These are phyloP conservation scores for Catharus bicknelli DNA, from an alignment of 2,113 vertebrate genomes.

Conservation along the genomic window DNA sequence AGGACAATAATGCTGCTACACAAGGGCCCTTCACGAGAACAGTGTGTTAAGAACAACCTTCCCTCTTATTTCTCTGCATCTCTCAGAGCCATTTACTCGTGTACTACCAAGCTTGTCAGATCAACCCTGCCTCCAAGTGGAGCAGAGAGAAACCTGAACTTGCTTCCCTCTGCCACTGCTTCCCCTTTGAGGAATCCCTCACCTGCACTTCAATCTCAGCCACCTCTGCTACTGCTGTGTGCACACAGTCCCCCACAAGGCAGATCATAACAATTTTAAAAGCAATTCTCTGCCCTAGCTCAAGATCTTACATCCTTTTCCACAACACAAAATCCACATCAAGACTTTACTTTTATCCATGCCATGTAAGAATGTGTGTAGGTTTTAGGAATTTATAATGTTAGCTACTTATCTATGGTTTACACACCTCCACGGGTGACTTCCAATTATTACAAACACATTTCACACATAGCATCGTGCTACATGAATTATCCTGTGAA, in stretches of 20 bases:
- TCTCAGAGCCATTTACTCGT: neutral
- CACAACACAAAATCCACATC: neutral
- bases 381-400: neutral
- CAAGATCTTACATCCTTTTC: neutral
- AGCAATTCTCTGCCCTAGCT: neutral
- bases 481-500: neutral
- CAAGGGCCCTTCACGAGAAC: neutral
- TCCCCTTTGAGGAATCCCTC: neutral
- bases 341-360: neutral
- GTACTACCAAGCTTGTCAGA: neutral
- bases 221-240: neutral
- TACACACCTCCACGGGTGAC: neutral
- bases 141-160: neutral
- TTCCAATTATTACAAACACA: neutral
- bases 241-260: neutral
- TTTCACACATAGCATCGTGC: neutral
- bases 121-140: neutral
- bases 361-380: neutral
- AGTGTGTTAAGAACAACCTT: fast-evolving
- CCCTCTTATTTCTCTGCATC: neutral
- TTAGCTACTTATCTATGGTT: neutral
- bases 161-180: neutral
- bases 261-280: neutral
- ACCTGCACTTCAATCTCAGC: neutral
- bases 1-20: neutral